phyloP scores from a whole-genome alignment of 2,888 invertebrate species.

The Calameuta idolon region DNA sequence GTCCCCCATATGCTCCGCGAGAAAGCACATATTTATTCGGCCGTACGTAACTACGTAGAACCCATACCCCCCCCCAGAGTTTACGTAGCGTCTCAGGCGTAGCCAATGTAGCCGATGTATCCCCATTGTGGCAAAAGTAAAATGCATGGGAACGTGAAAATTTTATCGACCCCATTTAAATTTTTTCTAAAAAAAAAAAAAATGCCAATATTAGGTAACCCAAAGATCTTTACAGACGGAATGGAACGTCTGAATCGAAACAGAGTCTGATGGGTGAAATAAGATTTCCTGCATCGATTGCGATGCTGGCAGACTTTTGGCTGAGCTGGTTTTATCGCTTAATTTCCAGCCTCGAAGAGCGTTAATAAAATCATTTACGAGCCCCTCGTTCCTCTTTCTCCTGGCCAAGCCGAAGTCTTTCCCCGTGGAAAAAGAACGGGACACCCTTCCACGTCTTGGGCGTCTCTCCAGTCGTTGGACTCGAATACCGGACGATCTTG shows the following conservation, averaged over 20 bases:
- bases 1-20: conserved; percentile 54
- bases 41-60: background rate
- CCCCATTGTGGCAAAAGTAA: background rate
- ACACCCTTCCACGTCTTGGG: background rate
- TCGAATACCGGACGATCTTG: background rate
- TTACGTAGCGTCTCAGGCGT: background rate
- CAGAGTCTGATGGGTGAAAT: background rate
- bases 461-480: background rate
- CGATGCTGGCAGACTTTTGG: background rate
- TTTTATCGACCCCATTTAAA: background rate
- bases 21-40: conserved; percentile 43
- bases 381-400: conserved; percentile 19
- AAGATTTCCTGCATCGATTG: background rate
- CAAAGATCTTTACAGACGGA: background rate
- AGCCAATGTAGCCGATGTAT: background rate
- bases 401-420: background rate
- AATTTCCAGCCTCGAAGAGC: conserved; percentile 6
- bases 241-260: background rate
- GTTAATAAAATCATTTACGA: conserved; percentile 29
- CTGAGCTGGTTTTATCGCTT: background rate
- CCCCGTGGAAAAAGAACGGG: background rate
- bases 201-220: background rate
- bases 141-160: background rate
- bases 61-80: background rate
- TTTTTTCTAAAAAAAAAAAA: background rate